phyloP scores from a whole-genome alignment of 2,888 invertebrate genomes.

The Drosophila kuntzei region DNA sequence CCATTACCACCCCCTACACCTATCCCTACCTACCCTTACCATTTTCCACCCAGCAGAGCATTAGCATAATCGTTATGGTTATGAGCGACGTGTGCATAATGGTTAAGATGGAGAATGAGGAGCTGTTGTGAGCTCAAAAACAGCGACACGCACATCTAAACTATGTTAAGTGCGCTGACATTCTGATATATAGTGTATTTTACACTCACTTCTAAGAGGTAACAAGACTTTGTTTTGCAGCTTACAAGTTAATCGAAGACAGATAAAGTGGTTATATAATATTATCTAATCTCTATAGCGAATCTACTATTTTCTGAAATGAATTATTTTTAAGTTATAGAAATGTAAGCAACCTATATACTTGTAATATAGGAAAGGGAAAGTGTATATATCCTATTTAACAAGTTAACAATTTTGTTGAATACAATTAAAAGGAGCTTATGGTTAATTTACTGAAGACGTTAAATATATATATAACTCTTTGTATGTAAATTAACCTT shows the following conservation, averaged over 20 bases:
- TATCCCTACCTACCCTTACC: background rate
- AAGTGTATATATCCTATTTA: no score
- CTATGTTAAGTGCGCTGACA: slow-evolving; percentile 79
- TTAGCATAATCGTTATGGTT: slow-evolving; percentile 82
- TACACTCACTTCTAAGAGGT: slow-evolving; percentile 30
- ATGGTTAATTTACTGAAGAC: no score
- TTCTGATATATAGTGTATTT: slow-evolving; percentile 67
- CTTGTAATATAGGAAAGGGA: no score
- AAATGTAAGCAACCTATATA: background rate
- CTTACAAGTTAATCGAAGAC: background rate
- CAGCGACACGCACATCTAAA: slow-evolving; percentile 63
- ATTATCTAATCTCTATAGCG: background rate
- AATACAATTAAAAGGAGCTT: no score
- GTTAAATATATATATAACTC: no score
- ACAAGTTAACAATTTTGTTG: no score
- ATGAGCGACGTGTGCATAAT: slow-evolving; percentile 80
- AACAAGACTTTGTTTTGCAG: background rate
- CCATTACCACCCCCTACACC: slow-evolving; percentile 25
- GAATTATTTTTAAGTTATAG: background rate
- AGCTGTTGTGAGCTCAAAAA: slow-evolving; percentile 35
- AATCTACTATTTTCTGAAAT: background rate
- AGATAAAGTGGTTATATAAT: background rate
- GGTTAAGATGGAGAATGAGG: slow-evolving; percentile 30
- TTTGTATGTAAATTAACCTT: no score
- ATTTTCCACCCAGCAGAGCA: slow-evolving; percentile 46